Evolutionary conservation across 2,113 vertebrate species (phyloP).

Genomic region (Clupea harengus): DNA sequence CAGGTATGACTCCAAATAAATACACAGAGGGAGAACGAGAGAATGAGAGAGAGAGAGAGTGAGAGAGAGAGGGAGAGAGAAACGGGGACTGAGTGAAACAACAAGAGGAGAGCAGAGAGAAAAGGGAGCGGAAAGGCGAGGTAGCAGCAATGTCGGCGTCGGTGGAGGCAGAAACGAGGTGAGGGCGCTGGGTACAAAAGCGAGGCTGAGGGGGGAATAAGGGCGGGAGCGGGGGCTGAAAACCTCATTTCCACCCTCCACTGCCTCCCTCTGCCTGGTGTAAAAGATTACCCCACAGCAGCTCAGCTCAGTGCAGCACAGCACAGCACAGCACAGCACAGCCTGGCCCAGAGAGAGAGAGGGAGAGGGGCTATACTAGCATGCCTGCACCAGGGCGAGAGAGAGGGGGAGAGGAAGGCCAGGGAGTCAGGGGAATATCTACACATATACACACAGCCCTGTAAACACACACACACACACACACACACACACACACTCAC

Average conservation of each 20-base stretch:
- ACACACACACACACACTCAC: background rate
- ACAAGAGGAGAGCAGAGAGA: constrained; percentile 36
- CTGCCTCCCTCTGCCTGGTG: constrained; percentile 73
- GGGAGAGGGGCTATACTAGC: background rate
- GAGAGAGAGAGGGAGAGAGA: background rate
- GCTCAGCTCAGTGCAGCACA: constrained; percentile 70
- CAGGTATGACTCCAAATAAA: constrained; percentile 43
- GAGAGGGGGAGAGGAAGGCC: background rate
- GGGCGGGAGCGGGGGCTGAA: constrained; percentile 68
- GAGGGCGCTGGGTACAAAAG: constrained; percentile 54
- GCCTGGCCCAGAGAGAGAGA: constrained; percentile 18
- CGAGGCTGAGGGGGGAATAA: constrained; percentile 52
- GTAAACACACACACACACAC: background rate
- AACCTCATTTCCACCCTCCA: constrained; percentile 85
- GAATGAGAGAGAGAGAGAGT: constrained; percentile 40
- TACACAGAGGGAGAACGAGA: constrained; percentile 38
- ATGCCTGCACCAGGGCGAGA: background rate
- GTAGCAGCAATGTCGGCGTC: background rate
- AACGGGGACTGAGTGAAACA: constrained; percentile 27
- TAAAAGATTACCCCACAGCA: constrained; percentile 82
- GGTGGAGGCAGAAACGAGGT: background rate
- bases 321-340: constrained; percentile 47
- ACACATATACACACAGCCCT: background rate
- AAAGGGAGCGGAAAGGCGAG: constrained; percentile 37
- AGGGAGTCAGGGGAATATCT: background rate